Evolutionary conservation across 2,113 vertebrate genomes (phyloP).

Genomic region (Anoura caudifer): DNA sequence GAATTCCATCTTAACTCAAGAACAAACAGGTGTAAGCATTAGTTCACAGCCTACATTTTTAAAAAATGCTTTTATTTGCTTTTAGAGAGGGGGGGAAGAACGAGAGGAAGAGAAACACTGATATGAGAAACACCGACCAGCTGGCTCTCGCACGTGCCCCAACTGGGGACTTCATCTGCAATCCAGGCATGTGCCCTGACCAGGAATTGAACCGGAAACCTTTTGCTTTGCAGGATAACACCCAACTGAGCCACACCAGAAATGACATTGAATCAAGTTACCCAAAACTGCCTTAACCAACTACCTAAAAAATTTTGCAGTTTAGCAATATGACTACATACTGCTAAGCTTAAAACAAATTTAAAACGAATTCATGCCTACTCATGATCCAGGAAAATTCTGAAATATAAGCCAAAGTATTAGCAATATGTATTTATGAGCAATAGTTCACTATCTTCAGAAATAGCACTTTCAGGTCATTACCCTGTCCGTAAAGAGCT

Average conservation of each 20-base stretch:
- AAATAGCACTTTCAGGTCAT: background rate
- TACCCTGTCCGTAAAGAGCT: background rate
- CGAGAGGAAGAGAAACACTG: too few species aligned
- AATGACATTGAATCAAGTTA: background rate
- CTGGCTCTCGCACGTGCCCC: too few species aligned
- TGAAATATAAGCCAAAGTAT: background rate
- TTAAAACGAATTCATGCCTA: background rate
- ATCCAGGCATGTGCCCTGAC: too few species aligned
- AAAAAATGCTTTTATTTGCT: too few species aligned
- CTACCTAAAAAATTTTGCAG: background rate
- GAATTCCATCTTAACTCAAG: conserved; percentile 24
- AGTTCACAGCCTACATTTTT: background rate
- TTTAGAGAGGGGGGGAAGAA: too few species aligned
- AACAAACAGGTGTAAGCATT: background rate
- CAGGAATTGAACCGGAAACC: too few species aligned
- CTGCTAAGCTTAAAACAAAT: background rate
- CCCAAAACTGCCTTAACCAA: conserved; percentile 27
- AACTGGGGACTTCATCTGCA: too few species aligned
- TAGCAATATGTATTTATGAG: background rate
- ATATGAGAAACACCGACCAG: too few species aligned
- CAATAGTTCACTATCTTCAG: background rate
- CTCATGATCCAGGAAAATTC: background rate
- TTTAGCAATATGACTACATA: background rate
- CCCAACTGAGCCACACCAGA: too few species aligned
- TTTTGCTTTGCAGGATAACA: too few species aligned